These are phyloP conservation scores for Diadema setosum DNA, from an alignment of 35 echinoderm and acorn worm species.

Conservation along the genomic window DNA sequence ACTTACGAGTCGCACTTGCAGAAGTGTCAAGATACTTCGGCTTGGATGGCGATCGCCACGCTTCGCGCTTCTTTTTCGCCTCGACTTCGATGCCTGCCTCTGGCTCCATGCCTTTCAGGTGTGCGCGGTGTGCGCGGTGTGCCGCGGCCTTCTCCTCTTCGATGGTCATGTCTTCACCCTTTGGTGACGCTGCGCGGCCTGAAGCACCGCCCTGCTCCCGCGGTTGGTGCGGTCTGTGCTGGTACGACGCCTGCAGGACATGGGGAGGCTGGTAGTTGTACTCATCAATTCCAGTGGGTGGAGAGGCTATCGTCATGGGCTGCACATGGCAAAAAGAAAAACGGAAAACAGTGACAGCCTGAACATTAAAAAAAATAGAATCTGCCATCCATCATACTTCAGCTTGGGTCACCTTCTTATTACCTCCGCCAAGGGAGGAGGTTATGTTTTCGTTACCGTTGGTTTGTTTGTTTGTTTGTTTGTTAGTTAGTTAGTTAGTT, in stretches of 20 bases:
- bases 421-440: no score
- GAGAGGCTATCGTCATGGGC: no score
- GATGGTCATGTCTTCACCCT: not conserved
- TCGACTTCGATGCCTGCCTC: not conserved
- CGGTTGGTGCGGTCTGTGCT: not conserved
- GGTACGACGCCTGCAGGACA: not conserved
- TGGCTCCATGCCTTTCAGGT: not conserved
- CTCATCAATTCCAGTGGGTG: not conserved
- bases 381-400: no score
- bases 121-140: not conserved
- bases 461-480: no score
- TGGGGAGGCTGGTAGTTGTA: not conserved
- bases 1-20: not conserved
- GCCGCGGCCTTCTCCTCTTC: not conserved
- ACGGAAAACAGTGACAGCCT: no score
- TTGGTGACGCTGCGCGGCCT: not conserved
- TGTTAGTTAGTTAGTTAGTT: no score
- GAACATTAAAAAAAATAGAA: no score
- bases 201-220: no score
- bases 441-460: no score
- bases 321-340: no score
- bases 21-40: not conserved
- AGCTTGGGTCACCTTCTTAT: no score
- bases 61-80: not conserved
- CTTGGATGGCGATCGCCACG: no score